Percentiles rank a stretch among this genome's conserved stretches.
Evolutionary conservation across 2,797 vertebrate species (phyloP).

Genomic region (Calcarius lapponicus): DNA sequence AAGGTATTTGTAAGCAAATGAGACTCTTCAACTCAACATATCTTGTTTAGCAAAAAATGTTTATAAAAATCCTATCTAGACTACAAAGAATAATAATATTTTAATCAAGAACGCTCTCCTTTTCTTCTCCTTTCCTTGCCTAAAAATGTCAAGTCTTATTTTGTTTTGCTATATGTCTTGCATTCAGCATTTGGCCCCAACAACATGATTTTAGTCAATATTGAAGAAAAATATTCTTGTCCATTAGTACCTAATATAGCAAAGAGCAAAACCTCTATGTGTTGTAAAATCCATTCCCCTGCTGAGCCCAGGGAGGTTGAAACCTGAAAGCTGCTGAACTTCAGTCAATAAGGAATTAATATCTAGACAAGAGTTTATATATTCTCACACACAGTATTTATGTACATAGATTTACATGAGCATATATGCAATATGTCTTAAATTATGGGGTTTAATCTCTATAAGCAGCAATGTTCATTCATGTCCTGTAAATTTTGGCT

Average conservation of each 20-base stretch:
- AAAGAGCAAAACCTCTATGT: background rate
- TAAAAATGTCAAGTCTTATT: background rate
- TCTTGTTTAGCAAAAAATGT: background rate
- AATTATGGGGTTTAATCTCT: background rate
- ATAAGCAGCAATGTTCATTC: background rate
- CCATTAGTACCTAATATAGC: background rate
- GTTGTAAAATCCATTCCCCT: background rate
- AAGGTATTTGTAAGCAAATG: background rate
- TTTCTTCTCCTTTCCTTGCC: background rate
- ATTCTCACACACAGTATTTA: background rate
- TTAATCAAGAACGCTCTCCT: background rate
- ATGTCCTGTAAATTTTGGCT: background rate
- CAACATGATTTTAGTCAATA: fast-evolving
- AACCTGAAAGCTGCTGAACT: background rate
- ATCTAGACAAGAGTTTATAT: background rate
- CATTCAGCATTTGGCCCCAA: background rate
- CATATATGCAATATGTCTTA: background rate
- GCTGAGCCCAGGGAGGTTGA: background rate
- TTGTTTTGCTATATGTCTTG: background rate
- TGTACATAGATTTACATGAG: background rate
- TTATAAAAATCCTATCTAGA: background rate
- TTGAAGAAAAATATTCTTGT: background rate
- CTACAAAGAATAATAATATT: background rate
- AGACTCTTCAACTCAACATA: background rate
- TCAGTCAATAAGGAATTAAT: background rate